Percentiles rank a stretch among this genome's conserved stretches.
Conservation (phyloP, 1,140 invertebrate genomes). For the Oscheius sp. region DNA sequence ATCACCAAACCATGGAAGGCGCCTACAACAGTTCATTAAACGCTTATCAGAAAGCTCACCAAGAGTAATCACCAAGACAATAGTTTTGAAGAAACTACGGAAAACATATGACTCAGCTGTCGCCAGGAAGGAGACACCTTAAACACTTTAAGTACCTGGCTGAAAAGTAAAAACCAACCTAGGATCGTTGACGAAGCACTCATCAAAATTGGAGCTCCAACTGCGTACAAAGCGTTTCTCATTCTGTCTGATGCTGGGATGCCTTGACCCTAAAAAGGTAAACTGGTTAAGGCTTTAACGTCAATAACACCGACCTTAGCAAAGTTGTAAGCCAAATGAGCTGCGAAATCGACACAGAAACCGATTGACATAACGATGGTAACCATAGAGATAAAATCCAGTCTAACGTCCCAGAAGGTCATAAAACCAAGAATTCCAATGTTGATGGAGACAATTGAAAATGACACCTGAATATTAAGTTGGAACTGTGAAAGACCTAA, state of each 20-base stretch:
- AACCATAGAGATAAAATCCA: conserved; percentile 97
- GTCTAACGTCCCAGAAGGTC: conserved; percentile 87
- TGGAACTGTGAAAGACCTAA: background rate
- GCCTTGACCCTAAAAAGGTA: conserved; percentile 69
- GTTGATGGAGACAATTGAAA: conserved; percentile 91
- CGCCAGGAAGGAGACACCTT: conserved; percentile 76
- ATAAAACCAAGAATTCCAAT: conserved; percentile 91
- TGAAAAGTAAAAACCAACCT: conserved; percentile 57
- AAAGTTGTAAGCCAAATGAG: conserved; percentile 93
- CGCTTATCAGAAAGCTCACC: background rate
- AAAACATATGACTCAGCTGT: conserved; percentile 91
- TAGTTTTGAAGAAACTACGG: conserved; percentile 96
- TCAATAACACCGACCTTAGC: too few species aligned
- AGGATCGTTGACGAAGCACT: conserved; percentile 87
- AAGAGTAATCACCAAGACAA: conserved; percentile 85
- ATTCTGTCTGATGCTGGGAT: conserved; percentile 67
- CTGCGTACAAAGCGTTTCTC: conserved; percentile 77
- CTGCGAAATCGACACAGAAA: conserved; percentile 93
- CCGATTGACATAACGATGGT: conserved; percentile 97
- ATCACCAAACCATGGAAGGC: conserved; percentile 62
- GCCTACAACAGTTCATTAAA: conserved; percentile 61
- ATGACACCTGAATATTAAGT: conserved; percentile 66
- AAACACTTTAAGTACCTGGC: background rate
- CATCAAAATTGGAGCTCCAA: conserved; percentile 86
- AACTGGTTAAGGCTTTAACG: conserved; percentile 71